Conservation (phyloP, 2,797 vertebrate species). For the Pangasius larnaudii region DNA sequence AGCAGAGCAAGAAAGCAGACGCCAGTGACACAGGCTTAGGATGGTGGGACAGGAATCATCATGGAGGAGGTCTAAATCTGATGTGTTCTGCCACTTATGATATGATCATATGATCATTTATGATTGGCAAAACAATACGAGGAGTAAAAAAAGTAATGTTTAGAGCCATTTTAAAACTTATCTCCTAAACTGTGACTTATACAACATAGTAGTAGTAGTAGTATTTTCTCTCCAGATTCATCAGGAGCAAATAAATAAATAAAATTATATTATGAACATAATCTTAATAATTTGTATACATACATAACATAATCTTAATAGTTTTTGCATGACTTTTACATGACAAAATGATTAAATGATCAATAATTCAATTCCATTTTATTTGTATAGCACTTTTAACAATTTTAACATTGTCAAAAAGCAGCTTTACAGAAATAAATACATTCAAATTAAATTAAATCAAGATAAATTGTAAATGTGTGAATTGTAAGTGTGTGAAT, state of each 20-base stretch:
- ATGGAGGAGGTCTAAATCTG: neutral
- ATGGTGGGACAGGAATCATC: neutral
- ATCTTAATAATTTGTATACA: neutral
- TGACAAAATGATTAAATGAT: neutral
- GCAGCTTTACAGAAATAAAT: too few relatives aligned
- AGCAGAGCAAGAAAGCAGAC: conserved; percentile 18
- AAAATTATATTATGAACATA: neutral
- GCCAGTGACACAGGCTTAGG: neutral
- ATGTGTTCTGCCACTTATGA: neutral
- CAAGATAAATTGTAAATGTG: too few relatives aligned
- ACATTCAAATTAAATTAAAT: too few relatives aligned
- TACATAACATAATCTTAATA: neutral
- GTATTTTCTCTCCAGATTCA: neutral
- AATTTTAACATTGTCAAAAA: too few relatives aligned
- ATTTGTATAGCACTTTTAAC: too few relatives aligned
- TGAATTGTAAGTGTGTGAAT: too few relatives aligned
- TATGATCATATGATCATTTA: too few relatives aligned
- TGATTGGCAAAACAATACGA: neutral
- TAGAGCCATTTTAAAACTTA: neutral
- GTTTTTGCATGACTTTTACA: neutral
- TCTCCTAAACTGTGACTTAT: neutral
- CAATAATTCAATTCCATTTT: too few relatives aligned
- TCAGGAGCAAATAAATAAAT: neutral
- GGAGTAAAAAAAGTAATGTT: neutral
- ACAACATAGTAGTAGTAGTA: neutral